phyloP scores from a whole-genome alignment of 2,113 vertebrate genomes.

The Pseudopodoces humilis region DNA sequence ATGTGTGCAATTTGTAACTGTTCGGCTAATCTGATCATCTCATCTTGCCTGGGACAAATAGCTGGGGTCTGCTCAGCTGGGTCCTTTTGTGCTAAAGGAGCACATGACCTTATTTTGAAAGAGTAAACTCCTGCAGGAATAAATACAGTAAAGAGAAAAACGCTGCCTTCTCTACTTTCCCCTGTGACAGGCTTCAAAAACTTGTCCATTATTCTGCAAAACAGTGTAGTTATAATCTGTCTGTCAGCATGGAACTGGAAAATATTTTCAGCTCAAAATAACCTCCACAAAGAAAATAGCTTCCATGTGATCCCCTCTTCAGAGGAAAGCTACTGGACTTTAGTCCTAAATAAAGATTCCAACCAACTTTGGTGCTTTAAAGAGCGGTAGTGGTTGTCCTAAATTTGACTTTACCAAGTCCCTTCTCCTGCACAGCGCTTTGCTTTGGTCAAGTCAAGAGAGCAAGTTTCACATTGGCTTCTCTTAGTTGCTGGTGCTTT shows the following conservation, averaged over 20 bases:
- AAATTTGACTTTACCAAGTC: not conserved
- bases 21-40: not conserved
- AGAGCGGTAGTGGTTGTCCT: not conserved
- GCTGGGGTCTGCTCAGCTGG: not conserved
- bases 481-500: not conserved
- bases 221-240: not conserved
- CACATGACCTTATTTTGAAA: not conserved
- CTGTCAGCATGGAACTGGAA: constrained; percentile 36
- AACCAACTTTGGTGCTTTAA: not conserved
- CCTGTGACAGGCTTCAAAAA: not conserved
- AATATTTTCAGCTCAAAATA: constrained; percentile 57
- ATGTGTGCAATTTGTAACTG: not conserved
- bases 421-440: not conserved
- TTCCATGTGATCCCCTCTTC: constrained; percentile 19
- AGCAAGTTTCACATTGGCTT: not conserved
- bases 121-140: not conserved
- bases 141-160: not conserved
- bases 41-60: not conserved
- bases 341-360: constrained; percentile 25
- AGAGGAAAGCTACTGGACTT: constrained; percentile 8
- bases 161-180: not conserved
- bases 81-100: not conserved
- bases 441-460: not conserved
- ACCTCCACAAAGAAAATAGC: constrained; percentile 30
- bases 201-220: not conserved